phyloP scores from a whole-genome alignment of 2,113 vertebrate genomes.

The Neolamprologus fasciatus region DNA sequence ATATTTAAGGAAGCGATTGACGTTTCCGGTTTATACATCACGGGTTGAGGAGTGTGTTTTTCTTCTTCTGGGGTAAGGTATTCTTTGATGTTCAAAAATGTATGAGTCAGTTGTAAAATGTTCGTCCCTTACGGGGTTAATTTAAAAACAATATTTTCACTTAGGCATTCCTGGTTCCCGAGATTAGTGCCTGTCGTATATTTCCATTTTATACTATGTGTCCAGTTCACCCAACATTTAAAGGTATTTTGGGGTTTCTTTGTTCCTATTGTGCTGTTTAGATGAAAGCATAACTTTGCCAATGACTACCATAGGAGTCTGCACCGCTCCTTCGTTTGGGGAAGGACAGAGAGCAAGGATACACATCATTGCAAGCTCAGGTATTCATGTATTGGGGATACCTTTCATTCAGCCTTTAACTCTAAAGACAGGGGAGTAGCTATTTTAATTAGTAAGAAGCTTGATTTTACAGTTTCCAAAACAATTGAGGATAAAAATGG shows the following conservation, averaged over 20 bases:
- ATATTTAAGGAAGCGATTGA: background rate
- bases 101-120: background rate
- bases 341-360: too few relatives aligned
- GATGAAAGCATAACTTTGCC: too few relatives aligned
- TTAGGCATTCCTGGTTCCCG: background rate
- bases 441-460: too few relatives aligned
- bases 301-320: too few relatives aligned
- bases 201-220: background rate
- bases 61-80: background rate
- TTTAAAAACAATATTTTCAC: background rate
- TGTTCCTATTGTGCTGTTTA: background rate
- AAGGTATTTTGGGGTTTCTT: background rate
- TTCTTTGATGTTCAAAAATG: background rate
- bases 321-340: too few relatives aligned
- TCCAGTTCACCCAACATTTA: background rate
- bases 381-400: too few relatives aligned
- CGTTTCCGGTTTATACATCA: background rate
- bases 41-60: background rate
- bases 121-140: background rate
- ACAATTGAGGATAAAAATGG: too few relatives aligned
- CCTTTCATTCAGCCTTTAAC: too few relatives aligned
- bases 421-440: too few relatives aligned
- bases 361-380: too few relatives aligned
- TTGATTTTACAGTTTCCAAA: too few relatives aligned
- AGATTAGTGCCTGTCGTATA: background rate